Percentiles rank a stretch among this genome's conserved stretches.
phyloP scores from a whole-genome alignment of 2,797 vertebrate species.

The Tenualosa ilisha region DNA sequence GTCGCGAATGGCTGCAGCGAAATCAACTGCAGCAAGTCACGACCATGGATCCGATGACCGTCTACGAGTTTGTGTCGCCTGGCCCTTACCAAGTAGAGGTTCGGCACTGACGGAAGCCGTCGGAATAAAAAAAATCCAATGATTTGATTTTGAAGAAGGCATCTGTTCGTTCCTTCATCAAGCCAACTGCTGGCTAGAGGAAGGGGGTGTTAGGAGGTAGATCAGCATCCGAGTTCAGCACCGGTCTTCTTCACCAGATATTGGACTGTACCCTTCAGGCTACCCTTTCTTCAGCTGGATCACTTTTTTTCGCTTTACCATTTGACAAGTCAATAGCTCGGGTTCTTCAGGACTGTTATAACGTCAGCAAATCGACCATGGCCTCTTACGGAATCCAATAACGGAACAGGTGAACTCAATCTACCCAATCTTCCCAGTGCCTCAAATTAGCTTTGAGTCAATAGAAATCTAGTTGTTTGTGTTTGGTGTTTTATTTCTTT shows the following conservation, averaged over 20 bases:
- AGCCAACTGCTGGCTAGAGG: neutral
- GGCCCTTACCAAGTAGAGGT: slow-evolving; percentile 18
- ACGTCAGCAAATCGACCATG: neutral
- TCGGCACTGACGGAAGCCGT: neutral
- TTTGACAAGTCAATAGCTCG: neutral
- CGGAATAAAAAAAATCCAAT: neutral
- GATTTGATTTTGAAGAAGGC: neutral
- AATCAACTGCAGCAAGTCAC: slow-evolving; percentile 39
- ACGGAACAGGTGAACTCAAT: slow-evolving; percentile 5
- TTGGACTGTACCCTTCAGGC: neutral
- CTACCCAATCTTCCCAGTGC: neutral
- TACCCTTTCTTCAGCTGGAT: neutral
- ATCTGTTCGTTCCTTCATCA: neutral
- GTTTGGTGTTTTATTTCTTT: neutral
- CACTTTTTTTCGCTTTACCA: slow-evolving; percentile 6
- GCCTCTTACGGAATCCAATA: neutral
- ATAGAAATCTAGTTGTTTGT: neutral
- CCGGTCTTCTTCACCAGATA: neutral
- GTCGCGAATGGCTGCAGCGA: slow-evolving; percentile 41
- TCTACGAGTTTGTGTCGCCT: slow-evolving; percentile 17
- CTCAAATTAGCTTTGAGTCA: neutral
- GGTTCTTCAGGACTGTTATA: neutral
- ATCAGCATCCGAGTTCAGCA: neutral
- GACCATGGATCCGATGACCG: slow-evolving; percentile 20
- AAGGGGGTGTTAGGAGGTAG: neutral